Conservation (phyloP, 2,113 vertebrate species). For the Microcebus tavaratra region DNA sequence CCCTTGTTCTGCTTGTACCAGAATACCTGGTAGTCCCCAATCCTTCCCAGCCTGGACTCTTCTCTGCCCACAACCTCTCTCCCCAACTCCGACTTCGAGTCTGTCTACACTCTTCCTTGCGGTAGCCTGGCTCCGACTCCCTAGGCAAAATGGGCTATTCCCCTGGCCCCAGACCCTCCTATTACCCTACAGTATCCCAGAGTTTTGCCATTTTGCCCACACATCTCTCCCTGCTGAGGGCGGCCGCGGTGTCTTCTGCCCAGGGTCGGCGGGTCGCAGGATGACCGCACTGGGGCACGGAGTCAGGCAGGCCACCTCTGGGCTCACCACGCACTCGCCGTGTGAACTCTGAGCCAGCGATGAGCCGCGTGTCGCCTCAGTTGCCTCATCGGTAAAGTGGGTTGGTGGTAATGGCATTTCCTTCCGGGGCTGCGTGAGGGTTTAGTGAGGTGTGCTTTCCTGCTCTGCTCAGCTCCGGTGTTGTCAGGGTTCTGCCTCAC, state of each 20-base stretch:
- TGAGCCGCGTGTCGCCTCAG: neutral
- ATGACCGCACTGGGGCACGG: accelerated
- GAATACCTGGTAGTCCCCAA: neutral
- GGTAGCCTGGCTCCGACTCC: too few species aligned
- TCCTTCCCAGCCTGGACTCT: too few species aligned
- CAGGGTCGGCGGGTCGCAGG: accelerated
- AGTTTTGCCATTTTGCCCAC: neutral
- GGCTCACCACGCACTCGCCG: accelerated
- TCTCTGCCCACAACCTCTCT: neutral
- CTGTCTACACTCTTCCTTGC: neutral
- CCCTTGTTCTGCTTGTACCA: neutral
- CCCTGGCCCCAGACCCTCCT: neutral
- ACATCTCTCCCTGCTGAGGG: neutral
- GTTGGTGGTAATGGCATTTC: too few species aligned
- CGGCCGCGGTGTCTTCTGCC: accelerated
- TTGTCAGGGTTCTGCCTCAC: neutral
- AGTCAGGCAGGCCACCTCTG: neutral
- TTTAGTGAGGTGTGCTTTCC: neutral
- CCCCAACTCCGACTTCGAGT: neutral
- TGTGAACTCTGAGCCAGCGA: neutral
- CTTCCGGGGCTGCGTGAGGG: neutral
- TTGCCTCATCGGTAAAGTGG: neutral
- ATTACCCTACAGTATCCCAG: neutral
- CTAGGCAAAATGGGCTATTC: neutral
- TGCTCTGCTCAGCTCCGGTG: neutral